Percentiles rank a stretch among this genome's conserved stretches.
phyloP scores from a whole-genome alignment of 2,797 vertebrate genomes.

The Amniataba percoides region DNA sequence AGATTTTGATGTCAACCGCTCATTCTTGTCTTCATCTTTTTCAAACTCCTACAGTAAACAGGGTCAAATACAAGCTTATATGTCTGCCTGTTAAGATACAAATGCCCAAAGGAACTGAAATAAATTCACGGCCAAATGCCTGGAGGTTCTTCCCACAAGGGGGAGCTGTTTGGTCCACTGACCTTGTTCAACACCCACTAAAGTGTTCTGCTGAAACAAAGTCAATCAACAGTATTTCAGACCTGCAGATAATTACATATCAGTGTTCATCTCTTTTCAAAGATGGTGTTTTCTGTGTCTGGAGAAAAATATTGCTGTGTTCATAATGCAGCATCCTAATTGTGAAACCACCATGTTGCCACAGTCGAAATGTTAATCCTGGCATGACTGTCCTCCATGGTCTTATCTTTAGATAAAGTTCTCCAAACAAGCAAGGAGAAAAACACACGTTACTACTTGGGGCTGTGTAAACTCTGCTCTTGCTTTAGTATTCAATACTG shows the following conservation, averaged over 20 bases:
- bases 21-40: slow-evolving; percentile 83
- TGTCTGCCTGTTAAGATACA: neutral
- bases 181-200: neutral
- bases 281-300: neutral
- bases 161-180: slow-evolving; percentile 14
- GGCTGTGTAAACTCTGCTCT: neutral
- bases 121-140: neutral
- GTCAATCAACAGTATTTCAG: neutral
- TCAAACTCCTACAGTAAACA: slow-evolving; percentile 83
- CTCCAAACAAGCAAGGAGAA: neutral
- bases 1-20: slow-evolving; percentile 73
- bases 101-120: neutral
- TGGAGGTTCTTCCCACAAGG: neutral
- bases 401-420: neutral
- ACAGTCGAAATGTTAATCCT: neutral
- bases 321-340: neutral
- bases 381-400: neutral
- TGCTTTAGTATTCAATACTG: neutral
- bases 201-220: neutral
- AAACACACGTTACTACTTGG: neutral
- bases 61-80: neutral
- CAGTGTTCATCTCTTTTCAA: neutral
- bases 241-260: neutral
- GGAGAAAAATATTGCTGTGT: neutral
- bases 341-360: neutral